phyloP scores from a whole-genome alignment of 1,140 invertebrate genomes.

The Chymomyza costata region DNA sequence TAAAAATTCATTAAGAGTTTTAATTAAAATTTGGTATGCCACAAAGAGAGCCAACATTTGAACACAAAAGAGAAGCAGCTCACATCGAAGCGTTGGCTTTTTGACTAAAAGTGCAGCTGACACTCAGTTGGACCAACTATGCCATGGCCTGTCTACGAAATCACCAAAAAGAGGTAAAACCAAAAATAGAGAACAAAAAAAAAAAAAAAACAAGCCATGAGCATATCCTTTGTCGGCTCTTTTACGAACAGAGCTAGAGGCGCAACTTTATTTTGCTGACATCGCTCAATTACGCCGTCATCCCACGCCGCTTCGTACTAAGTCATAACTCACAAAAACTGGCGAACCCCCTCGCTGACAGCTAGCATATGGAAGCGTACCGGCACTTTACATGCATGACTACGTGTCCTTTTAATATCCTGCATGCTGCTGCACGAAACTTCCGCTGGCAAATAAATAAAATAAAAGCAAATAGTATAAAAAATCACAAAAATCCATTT shows the following conservation, averaged over 20 bases:
- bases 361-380: conserved; percentile 42
- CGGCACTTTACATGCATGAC: conserved; percentile 60
- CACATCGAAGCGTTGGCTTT: too few species aligned
- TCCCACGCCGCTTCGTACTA: conserved; percentile 17
- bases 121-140: too few species aligned
- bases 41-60: conserved; percentile 7
- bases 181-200: too few species aligned
- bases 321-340: conserved; percentile 34
- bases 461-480: conserved; percentile 35
- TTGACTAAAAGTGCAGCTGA: too few species aligned
- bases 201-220: too few species aligned
- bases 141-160: too few species aligned
- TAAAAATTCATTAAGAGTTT: conserved; percentile 66
- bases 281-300: conserved; percentile 1
- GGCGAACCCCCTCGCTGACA: conserved; percentile 29
- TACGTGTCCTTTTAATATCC: conserved; percentile 70
- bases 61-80: not conserved
- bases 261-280: too few species aligned
- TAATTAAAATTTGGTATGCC: conserved; percentile 55
- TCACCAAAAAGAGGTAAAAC: too few species aligned
- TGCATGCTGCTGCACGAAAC: conserved; percentile 48
- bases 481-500: too few species aligned
- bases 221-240: too few species aligned
- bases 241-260: too few species aligned
- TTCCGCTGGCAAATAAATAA: conserved; percentile 59